Evolutionary conservation across 2,797 vertebrate genomes (phyloP).

Genomic region (Sebastes vulpes): DNA sequence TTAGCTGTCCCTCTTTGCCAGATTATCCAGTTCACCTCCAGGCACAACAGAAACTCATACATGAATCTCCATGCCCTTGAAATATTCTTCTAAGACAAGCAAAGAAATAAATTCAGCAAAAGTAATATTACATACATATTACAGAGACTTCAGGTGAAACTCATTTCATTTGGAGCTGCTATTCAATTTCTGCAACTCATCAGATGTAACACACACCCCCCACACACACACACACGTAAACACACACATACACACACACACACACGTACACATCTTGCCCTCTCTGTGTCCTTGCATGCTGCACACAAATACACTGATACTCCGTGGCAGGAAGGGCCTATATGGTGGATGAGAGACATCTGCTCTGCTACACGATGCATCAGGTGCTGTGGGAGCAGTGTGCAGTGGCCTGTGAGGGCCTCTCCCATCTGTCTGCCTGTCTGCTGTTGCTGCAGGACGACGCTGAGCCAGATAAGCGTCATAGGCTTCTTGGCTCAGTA

Average conservation of each 20-base stretch:
- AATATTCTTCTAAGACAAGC: not conserved
- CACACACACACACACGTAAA: not conserved
- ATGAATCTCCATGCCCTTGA: not conserved
- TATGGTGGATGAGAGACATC: conserved; percentile 52
- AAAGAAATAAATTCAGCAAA: not conserved
- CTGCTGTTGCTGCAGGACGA: conserved; percentile 52
- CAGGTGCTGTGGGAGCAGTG: conserved; percentile 46
- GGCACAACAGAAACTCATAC: not conserved
- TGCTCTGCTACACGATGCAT: conserved; percentile 55
- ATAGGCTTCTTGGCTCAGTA: conserved; percentile 39
- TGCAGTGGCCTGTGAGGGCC: conserved; percentile 60
- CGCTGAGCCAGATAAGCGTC: conserved; percentile 52
- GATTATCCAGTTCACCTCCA: not conserved
- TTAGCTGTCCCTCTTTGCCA: conserved; percentile 1
- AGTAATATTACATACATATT: not conserved
- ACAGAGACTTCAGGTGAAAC: conserved; percentile 3
- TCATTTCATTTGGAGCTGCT: conserved; percentile 4
- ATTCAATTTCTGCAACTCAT: conserved; percentile 25
- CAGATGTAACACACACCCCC: not conserved
- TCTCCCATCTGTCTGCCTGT: conserved; percentile 61
- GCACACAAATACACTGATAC: conserved; percentile 7
- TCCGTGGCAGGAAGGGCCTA: conserved; percentile 8
- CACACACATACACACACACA: not conserved
- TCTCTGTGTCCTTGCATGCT: conserved; percentile 48
- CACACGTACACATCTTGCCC: conserved; percentile 10